Base-by-base conservation (phyloP, 2,113 vertebrate species). In the Hassar affinis region DNA sequence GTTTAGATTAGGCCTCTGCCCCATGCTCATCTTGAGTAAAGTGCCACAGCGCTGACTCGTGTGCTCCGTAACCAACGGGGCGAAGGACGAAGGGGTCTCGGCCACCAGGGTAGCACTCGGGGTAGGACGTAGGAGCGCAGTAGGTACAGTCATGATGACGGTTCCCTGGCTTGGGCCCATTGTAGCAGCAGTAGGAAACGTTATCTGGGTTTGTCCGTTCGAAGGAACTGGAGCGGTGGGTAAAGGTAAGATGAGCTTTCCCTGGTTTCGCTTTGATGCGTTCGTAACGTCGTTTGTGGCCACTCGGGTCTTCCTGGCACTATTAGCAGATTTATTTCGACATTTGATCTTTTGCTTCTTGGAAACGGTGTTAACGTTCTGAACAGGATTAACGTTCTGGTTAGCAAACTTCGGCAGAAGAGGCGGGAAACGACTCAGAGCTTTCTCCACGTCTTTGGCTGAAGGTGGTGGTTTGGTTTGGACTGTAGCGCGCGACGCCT, bases 71-170 rank as follows among this genome's bases (percentile, higher is more conserved):
- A 75, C 33, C 45, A 62, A 27, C 38, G 78, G 25, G n/a, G 82
- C 14, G 1, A 56, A 47, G n/a, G 76, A 6, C 11, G 56, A 9
- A 35, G 49, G 27, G 0, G 49, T 71, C 33, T 68, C 51, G 42
- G 66, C 84, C 45, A 80, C 77, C 38, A 38, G 57, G 11, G 85
- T 85, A 45, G 87, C 57, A 0, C 85, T 9, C 27, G 51, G n/a
- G 17, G 91, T 57, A 0, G 95, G 92, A 61, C 92, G 94, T 7
- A 96, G 92, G 71, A 96, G 7, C 22, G 94, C 88, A 9, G 92
- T 25, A 22, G 82, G 64, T 78, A 88, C 45, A 14, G 74, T 71
- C 45, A 88, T 79, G 18, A 88, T 78, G 1, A 87, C 27, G 0
- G 52, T 79, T 51, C 74, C 80, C 64, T 68, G 79, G 64, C 45